Base-by-base conservation (phyloP, 2,797 vertebrate species). In the Enteromius unitaeniatus region DNA sequence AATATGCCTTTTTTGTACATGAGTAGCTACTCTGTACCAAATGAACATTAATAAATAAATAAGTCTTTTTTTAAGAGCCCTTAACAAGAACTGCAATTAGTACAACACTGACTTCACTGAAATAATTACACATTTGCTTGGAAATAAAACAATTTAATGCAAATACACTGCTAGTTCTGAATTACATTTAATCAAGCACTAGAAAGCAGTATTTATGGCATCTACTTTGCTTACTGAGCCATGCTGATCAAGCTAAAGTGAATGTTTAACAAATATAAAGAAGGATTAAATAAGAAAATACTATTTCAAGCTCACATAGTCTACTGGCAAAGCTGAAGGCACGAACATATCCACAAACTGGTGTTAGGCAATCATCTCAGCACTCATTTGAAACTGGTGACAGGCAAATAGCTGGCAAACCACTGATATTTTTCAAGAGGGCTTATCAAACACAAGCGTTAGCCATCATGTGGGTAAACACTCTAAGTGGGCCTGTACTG, bases 401-500 rank as follows among this genome's bases (percentile, higher is more conserved):
- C 88, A 89, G 82, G 81, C 84, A 85, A 81, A 89, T 79, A 85
- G 86, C 83, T 87, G 75, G 47, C 82, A 89, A 79, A 74, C 84
- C 55, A 84, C 86, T 84, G 81, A 79, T 81, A 88, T 87, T 81
- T 88, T 75, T 89, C 88, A 87, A 85, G 80, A 85, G 84, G 88
- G 83, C 79, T 85, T 91, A 88, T 86, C 81, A 83, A 87, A 85
- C 83, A 86, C 67, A 86, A 84, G 34, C n/a, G 58, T 86, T 84
- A 77, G 83, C 88, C 76, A 55, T 75, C 49, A n/a, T 31, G 64
- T 72, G 67, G 45, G 53, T 83, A 79, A 87, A 85, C 77, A 84
- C 81, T 83, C 45, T 55, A 70, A 62, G 42, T 70, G 62, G 14
- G 49, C n/a, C 53, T 64, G 21, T 40, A 51, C 75, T 60, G 51